Conservation (phyloP, 2,888 invertebrate genomes). For the Dryobotodes eremita region DNA sequence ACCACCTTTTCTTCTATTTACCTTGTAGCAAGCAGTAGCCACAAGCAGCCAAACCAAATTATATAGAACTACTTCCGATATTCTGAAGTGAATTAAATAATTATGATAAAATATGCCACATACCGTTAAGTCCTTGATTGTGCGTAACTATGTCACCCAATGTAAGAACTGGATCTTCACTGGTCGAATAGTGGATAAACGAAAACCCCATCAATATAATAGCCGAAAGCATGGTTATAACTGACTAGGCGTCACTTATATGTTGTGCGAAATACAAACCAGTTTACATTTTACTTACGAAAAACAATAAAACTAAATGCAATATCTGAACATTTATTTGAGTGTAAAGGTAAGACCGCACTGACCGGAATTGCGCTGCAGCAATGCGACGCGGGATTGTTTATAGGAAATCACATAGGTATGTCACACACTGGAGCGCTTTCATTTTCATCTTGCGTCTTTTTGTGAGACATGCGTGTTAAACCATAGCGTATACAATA, state of each 20-base stretch:
- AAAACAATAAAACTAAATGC: slow-evolving; percentile 51
- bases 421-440: neutral
- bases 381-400: neutral
- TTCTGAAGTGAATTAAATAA: neutral
- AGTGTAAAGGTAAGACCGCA: slow-evolving; percentile 11
- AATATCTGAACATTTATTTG: slow-evolving; percentile 33
- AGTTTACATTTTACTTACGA: slow-evolving; percentile 11
- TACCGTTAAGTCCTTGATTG: slow-evolving; percentile 12
- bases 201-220: slow-evolving; percentile 27
- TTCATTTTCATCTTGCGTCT: neutral
- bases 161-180: neutral
- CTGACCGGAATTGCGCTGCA: slow-evolving; percentile 1
- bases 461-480: neutral
- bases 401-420: neutral
- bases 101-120: neutral
- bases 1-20: neutral
- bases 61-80: neutral
- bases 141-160: neutral
- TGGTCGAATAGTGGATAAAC: slow-evolving; percentile 16
- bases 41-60: neutral
- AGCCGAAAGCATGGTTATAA: slow-evolving; percentile 37
- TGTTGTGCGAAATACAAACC: neutral
- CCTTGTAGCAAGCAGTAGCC: neutral
- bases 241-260: neutral
- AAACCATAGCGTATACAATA: neutral